These are phyloP conservation scores for Agrochola circellaris DNA, from an alignment of 2,888 invertebrate species.

Conservation along the genomic window DNA sequence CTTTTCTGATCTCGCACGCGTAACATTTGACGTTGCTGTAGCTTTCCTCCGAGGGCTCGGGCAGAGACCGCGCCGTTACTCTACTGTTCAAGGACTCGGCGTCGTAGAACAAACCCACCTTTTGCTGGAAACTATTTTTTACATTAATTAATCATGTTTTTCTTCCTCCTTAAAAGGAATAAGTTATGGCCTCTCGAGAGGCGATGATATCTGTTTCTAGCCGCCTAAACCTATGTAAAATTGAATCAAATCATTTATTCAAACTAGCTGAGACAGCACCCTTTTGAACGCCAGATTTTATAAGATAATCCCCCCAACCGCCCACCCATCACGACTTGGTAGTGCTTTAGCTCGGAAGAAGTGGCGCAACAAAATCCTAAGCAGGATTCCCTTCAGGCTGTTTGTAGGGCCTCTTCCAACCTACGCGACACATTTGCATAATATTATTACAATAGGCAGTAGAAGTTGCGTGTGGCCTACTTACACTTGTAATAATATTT, in stretches of 20 bases:
- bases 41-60: conserved; percentile 67
- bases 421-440: not conserved
- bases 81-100: conserved; percentile 73
- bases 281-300: not conserved
- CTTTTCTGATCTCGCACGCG: conserved; percentile 83
- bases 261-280: too few relatives aligned
- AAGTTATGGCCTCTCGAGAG: not conserved
- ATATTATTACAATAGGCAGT: not conserved
- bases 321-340: too few relatives aligned
- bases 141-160: not conserved
- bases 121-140: conserved; percentile 80
- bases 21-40: conserved; percentile 81
- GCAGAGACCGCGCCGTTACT: conserved; percentile 73
- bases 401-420: not conserved
- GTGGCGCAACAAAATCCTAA: not conserved
- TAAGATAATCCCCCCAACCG: not conserved
- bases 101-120: conserved; percentile 84
- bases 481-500: not conserved
- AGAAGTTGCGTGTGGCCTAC: not conserved
- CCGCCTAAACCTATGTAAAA: not conserved
- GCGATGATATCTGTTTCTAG: not conserved
- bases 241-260: not conserved
- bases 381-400: not conserved
- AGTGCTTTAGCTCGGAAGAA: too few relatives aligned
- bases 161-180: not conserved